Evolutionary conservation across 1,140 invertebrate genomes (phyloP), one percentile per base, ranked within the genome.

Genomic region (Lasaia peninsularis): DNA sequence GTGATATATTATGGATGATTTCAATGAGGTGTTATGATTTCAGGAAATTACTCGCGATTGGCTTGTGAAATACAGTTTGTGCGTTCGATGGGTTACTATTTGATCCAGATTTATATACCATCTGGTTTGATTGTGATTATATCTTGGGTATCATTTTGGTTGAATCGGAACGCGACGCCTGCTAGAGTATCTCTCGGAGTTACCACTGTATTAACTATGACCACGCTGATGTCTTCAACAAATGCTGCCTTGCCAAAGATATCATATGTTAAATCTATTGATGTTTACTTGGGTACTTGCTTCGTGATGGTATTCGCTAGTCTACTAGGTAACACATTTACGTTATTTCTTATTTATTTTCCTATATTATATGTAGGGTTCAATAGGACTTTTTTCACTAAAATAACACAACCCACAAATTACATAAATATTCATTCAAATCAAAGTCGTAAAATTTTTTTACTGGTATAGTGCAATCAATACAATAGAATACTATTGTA

Each of bases 61-160:
- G 96, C 97, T 61, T 98, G 97, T 89, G 96, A 98, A 91, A 98
- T 99, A 80, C 96, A 98, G 90, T 98, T 99, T 90, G 96, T 97
- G 58, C 94, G 98, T 63, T 98, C 97, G 69, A 97, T 99, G 95
- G 98, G 98, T 76, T 99, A 99, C 93, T 99, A 99, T 92, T 92
- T 99, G 78, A 99, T 99, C 91, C 98, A 99, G 91, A 99, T 99
- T 89, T 99, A 99, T 92, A 98, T 99, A 91, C 98, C 98, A 71
- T 98, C 97, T 83, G 96, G 97, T 85, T 94, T 99, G 86, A 99
- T 99, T 90, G 98, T 99, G 88, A 98, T 98, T 89, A 98, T 99
- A 90, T 98, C 97, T 70, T 99, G 98, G 98, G 98, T 99, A 77
- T 97, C 95, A 78, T 98, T 98, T 92, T 98, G 96, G 96, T 78